Conservation (phyloP, 2,888 invertebrate genomes). For the Hirtodrosophila confusa region DNA sequence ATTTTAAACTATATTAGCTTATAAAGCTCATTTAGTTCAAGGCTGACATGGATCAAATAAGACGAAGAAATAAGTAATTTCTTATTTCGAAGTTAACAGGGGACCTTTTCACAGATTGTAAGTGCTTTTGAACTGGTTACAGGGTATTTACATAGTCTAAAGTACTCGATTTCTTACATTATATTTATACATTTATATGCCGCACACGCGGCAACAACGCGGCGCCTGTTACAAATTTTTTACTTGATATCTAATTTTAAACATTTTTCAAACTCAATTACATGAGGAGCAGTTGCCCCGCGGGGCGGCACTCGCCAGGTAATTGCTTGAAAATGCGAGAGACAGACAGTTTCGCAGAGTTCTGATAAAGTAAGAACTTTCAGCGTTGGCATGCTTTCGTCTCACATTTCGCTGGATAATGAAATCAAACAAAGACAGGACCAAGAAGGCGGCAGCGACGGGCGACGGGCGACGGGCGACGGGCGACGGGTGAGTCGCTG, state of each 20-base stretch:
- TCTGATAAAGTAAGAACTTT: slow-evolving; percentile 50
- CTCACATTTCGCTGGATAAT: slow-evolving; percentile 56
- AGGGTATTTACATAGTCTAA: slow-evolving; percentile 12
- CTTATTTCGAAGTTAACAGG: too few relatives aligned
- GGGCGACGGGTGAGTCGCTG: too few relatives aligned
- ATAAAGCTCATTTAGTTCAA: too few relatives aligned
- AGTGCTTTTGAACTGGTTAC: too few relatives aligned
- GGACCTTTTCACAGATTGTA: too few relatives aligned
- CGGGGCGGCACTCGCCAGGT: slow-evolving; percentile 47
- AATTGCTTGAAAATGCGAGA: slow-evolving; percentile 70
- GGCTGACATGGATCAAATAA: too few relatives aligned
- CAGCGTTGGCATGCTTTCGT: slow-evolving; percentile 28
- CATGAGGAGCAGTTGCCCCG: slow-evolving; percentile 19
- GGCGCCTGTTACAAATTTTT: slow-evolving; percentile 19
- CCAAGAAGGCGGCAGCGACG: neutral
- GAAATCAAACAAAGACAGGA: slow-evolving; percentile 62
- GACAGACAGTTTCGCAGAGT: slow-evolving; percentile 12
- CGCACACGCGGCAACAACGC: slow-evolving; percentile 24
- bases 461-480: too few relatives aligned
- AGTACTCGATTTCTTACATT: neutral
- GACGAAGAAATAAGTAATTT: too few relatives aligned
- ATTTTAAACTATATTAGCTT: too few relatives aligned
- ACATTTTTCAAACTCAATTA: slow-evolving; percentile 74
- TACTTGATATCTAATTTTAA: slow-evolving; percentile 63
- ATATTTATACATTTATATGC: slow-evolving; percentile 50